These are phyloP conservation scores for Saxidomus purpurata DNA, from an alignment of 1,140 invertebrate genomes.

Conservation along the genomic window DNA sequence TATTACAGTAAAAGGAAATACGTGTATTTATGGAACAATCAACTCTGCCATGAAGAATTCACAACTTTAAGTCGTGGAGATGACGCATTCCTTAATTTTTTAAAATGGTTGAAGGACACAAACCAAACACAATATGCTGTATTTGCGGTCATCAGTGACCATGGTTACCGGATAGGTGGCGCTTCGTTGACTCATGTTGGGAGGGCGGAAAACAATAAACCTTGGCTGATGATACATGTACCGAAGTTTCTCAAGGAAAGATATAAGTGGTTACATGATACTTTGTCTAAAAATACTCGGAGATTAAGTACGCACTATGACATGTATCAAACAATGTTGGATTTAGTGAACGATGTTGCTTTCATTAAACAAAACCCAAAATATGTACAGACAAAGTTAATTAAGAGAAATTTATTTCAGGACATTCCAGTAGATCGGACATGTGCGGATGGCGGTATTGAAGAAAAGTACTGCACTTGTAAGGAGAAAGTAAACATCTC, in stretches of 20 bases:
- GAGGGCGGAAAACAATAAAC: constrained; percentile 61
- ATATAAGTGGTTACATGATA: constrained; percentile 4
- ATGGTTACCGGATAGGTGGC: constrained; percentile 62
- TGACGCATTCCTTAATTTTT: constrained; percentile 73
- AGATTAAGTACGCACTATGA: constrained; percentile 60
- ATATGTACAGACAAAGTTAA: background rate
- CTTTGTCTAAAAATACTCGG: constrained; percentile 33
- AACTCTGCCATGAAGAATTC: constrained; percentile 49
- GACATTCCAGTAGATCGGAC: constrained; percentile 61
- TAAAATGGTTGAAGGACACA: constrained; percentile 64
- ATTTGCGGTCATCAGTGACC: constrained; percentile 61
- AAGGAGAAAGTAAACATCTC: constrained; percentile 43
- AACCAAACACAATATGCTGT: constrained; percentile 53
- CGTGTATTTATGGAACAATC: constrained; percentile 50
- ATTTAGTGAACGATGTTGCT: constrained; percentile 32
- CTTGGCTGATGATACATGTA: constrained; percentile 52
- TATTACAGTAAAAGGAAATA: constrained; percentile 45
- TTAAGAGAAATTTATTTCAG: constrained; percentile 59
- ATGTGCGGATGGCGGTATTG: constrained; percentile 65
- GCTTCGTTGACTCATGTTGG: constrained; percentile 57
- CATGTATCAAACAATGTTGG: constrained; percentile 56
- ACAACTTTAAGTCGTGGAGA: constrained; percentile 26
- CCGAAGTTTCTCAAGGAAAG: constrained; percentile 50
- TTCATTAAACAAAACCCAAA: background rate
- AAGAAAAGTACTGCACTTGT: constrained; percentile 69